Percentiles rank a stretch among this genome's conserved stretches.
phyloP scores from a whole-genome alignment of 2,113 vertebrate species.

The Cynocephalus volans region DNA sequence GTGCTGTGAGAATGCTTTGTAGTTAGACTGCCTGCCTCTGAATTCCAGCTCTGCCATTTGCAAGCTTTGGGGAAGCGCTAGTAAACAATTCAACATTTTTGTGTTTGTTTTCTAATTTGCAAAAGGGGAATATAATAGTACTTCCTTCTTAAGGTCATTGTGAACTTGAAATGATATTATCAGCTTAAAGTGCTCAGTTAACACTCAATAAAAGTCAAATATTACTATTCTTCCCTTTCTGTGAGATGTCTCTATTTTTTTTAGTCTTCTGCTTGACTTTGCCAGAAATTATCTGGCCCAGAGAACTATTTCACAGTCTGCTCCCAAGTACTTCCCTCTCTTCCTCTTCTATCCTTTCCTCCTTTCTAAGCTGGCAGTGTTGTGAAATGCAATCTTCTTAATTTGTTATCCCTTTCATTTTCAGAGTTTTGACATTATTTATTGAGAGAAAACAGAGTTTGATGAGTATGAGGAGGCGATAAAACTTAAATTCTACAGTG shows the following conservation, averaged over 20 bases:
- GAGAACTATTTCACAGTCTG: background rate
- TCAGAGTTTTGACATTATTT: conserved; percentile 32
- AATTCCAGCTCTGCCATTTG: background rate
- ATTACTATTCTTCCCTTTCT: background rate
- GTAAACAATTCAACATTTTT: background rate
- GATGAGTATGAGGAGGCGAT: background rate
- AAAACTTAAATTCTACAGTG: background rate
- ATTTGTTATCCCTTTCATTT: conserved; percentile 22
- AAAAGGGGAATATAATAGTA: conserved; percentile 31
- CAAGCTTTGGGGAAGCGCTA: background rate
- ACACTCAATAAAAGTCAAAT: background rate
- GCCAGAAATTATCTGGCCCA: background rate
- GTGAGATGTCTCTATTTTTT: background rate
- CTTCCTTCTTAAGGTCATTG: background rate
- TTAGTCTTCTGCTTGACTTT: background rate
- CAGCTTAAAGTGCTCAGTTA: conserved; percentile 27
- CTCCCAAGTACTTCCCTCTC: background rate
- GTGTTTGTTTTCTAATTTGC: conserved; percentile 14
- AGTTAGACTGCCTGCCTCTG: background rate
- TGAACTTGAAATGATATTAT: conserved; percentile 52
- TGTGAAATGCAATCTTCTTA: background rate
- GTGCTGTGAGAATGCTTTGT: background rate
- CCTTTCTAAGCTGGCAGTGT: background rate
- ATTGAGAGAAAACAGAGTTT: conserved; percentile 33
- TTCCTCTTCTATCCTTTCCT: background rate